Base-by-base conservation (phyloP, 2,888 invertebrate genomes). In the Latrodectus elegans region DNA sequence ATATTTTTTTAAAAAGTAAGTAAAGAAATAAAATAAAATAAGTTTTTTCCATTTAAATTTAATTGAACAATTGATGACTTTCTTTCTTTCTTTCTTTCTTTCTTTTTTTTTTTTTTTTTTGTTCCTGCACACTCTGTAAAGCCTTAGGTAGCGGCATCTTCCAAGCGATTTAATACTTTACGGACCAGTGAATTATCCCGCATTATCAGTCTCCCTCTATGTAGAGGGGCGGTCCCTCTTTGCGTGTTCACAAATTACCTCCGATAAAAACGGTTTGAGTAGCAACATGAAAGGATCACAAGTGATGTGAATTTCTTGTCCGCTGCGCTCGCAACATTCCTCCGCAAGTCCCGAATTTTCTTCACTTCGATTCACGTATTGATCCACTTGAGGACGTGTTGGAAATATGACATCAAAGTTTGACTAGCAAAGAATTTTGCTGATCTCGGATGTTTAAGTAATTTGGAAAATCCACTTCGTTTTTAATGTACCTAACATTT, bases 231-330 rank as follows among this genome's bases (percentile, higher is more conserved):
- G 73, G 78, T 8, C 60, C 52, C 81, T 77, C 86, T 86, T 76
- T 81, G 86, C 81, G 81, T 81, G 76, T 53, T 68, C 86, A 38
- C 80, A 81, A 86, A 81, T 86, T 86, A 81, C 77, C 71, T 65
- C 68, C 75, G 85, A 86, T 86, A 80, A 86, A 86, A 81, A 81
- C 76, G 72, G 71, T 71, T 76, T 71, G 86, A 77, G 72, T 72
- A 51, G 76, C 71, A 81, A 86, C 86, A 86, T 81, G 81, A 86
- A 86, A 86, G 86, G 85, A 86, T 81, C 77, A 86, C 81, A 81
- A 81, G 86, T 65, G 65, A 76, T 67, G 49, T 65, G 72, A 72
- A 67, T 80, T 81, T 86, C 75, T 81, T 81, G 64, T 64, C 11
- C 15, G 55, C 55, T 22, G n/a, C 68, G 15, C 8, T 38, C 22